Conservation (phyloP, 2,797 vertebrate species). For the Arrhamphus sclerolepis region DNA sequence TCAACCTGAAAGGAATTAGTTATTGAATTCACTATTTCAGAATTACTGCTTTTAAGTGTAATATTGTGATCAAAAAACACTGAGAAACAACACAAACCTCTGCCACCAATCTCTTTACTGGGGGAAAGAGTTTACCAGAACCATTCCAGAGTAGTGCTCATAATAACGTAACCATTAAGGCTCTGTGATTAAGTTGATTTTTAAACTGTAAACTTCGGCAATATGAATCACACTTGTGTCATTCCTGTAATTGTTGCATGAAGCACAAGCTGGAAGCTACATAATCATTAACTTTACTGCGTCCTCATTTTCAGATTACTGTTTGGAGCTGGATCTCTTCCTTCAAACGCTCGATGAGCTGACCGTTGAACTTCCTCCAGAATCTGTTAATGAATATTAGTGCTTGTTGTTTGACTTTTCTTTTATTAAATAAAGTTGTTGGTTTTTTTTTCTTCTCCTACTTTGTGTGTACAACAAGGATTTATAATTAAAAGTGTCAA, state of each 20-base stretch:
- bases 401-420: neutral
- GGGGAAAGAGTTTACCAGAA: neutral
- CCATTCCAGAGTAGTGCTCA: neutral
- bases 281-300: constrained; percentile 33
- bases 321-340: constrained; percentile 57
- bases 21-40: no score
- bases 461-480: neutral
- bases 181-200: neutral
- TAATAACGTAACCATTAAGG: neutral
- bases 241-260: constrained; percentile 2
- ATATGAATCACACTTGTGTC: neutral
- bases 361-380: constrained; percentile 69
- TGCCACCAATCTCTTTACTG: neutral
- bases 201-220: neutral
- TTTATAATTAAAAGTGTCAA: no score
- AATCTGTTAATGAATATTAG: constrained; percentile 39
- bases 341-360: constrained; percentile 70
- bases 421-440: constrained; percentile 53
- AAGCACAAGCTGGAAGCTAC: neutral
- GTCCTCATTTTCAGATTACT: constrained; percentile 38
- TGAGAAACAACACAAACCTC: neutral
- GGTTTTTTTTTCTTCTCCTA: no score
- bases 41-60: no score
- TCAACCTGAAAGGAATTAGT: no score
- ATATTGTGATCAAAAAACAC: no score